Conservation (phyloP, 1,140 invertebrate genomes). For the Cydia amplana region DNA sequence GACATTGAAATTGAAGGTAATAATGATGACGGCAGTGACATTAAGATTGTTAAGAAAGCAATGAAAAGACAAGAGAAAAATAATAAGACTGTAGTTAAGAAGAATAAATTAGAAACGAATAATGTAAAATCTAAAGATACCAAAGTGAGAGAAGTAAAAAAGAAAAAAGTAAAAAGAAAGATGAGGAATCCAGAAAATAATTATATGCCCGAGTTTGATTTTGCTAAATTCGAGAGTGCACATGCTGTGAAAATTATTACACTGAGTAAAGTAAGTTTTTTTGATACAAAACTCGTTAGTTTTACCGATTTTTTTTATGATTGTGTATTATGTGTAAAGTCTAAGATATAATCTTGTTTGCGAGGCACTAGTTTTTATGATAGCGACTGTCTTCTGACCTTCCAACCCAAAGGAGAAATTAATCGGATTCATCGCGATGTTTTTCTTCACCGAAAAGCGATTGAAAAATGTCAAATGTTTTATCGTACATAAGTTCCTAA, state of each 20-base stretch:
- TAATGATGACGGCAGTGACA: neutral
- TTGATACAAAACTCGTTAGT: too few relatives aligned
- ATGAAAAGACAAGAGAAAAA: neutral
- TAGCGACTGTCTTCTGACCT: too few relatives aligned
- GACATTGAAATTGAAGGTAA: neutral
- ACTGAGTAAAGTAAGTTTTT: neutral
- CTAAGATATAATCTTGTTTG: too few relatives aligned
- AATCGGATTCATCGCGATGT: too few relatives aligned
- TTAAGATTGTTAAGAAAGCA: too few relatives aligned
- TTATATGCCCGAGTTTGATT: conserved; percentile 21
- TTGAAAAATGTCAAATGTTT: too few relatives aligned
- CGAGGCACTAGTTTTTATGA: too few relatives aligned
- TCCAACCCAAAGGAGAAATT: too few relatives aligned
- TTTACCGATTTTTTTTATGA: too few relatives aligned
- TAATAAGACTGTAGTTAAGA: neutral
- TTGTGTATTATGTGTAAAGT: too few relatives aligned
- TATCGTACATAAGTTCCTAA: too few relatives aligned
- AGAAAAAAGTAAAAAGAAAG: neutral
- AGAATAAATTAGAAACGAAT: neutral
- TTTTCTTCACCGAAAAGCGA: too few relatives aligned
- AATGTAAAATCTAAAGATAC: neutral
- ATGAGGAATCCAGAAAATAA: conserved; percentile 7
- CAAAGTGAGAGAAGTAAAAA: neutral
- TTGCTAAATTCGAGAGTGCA: neutral
- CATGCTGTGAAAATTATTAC: neutral